Conservation (phyloP, 1,140 invertebrate genomes). For the Drosophila nasuta region DNA sequence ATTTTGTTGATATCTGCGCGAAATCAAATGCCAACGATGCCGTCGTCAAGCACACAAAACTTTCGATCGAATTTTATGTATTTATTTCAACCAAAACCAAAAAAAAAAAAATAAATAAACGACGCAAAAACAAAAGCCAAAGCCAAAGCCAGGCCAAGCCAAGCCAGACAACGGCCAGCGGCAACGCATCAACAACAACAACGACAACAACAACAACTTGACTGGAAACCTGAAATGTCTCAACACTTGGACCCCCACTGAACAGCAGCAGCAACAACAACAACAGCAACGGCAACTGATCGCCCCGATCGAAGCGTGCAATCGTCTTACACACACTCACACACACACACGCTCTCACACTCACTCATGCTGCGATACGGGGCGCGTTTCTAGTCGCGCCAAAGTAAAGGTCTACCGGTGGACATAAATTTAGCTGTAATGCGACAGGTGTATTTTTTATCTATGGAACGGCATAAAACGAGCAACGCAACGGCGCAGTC, state of each 20-base stretch:
- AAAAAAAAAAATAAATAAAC: conserved; percentile 60
- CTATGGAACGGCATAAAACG: conserved; percentile 78
- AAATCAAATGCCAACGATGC: conserved; percentile 76
- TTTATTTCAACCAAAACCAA: conserved; percentile 65
- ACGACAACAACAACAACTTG: conserved; percentile 50
- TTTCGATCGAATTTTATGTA: conserved; percentile 80
- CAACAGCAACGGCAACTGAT: conserved; percentile 66
- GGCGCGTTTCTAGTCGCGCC: conserved; percentile 76
- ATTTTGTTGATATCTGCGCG: conserved; percentile 60
- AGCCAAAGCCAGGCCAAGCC: conserved; percentile 35
- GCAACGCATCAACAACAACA: conserved; percentile 73
- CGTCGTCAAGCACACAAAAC: conserved; percentile 72
- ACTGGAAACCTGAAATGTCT: conserved; percentile 78
- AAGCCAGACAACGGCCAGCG: conserved; percentile 72
- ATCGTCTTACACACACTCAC: conserved; percentile 62
- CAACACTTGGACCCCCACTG: conserved; percentile 79
- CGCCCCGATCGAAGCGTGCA: conserved; percentile 74
- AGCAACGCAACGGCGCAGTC: conserved; percentile 45
- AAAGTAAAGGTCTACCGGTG: conserved; percentile 83
- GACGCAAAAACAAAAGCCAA: conserved; percentile 51
- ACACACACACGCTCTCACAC: conserved; percentile 25
- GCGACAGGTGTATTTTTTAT: conserved; percentile 84
- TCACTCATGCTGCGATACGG: conserved; percentile 28
- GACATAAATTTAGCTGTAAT: conserved; percentile 84
- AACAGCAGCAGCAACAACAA: conserved; percentile 42